Base-by-base conservation (phyloP, 1,140 invertebrate genomes). In the Heliconius hermathena region DNA sequence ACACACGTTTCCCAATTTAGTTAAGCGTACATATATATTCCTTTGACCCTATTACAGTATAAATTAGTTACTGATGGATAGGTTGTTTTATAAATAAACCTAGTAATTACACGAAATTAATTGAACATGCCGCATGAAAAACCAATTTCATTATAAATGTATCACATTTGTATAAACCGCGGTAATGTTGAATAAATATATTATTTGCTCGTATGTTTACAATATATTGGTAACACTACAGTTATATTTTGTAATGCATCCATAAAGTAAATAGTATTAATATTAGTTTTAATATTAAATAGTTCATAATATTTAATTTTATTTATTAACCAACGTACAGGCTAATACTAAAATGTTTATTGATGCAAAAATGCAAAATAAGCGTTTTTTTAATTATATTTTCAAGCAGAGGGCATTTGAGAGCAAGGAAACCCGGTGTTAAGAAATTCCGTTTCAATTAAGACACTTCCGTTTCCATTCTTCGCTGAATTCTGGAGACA, bases 81-180 rank as follows among this genome's bases (percentile, higher is more conserved):
- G 38, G 20, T 22, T 73, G 46, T 73, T 73, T 46, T 46, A 73
- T 73, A 73, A 73, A 73, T 73, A 49, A 73, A 46, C 46, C 46
- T 20, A 73, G 46, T 73, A 73, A 73, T 73, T 73, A 41, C 41
- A 73, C 38, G 60, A 66, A 66, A 66, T 66, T 66, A 66, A 66
- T 66, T 66, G 60, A 66, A 66, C 16, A 11, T 29, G 11, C 57
- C 57, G 57, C 60, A 66, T 66, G 60, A 66, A 66, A 66, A 66
- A 66, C 60, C 60, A 66, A 66, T 66, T 66, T 66, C 60, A 66
- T 66, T 66, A 66, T 66, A 26, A 66, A 66, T 66, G 60, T 66
- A 66, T 66, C n/a, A 29, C 60, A 66, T 66, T 66, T 26, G 60
- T 66, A 29, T 66, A 66, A 66, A 26, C 22, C 60, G 22, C 26